phyloP scores from a whole-genome alignment of 1,140 invertebrate species.

The Augochlora pura region DNA sequence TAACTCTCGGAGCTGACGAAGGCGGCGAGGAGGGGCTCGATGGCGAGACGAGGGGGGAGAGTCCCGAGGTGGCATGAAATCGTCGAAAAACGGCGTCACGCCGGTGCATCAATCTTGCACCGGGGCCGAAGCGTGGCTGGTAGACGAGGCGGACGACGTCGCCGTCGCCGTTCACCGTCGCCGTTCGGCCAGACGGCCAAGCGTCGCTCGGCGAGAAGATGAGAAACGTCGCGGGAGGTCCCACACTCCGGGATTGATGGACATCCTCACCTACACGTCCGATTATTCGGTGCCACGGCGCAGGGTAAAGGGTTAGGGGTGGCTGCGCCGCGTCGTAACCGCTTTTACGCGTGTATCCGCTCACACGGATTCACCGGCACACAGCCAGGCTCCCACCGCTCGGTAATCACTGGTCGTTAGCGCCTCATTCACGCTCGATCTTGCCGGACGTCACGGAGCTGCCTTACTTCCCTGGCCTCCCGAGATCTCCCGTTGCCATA shows the following conservation, averaged over 20 bases:
- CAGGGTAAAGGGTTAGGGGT: not conserved
- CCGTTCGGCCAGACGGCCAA: conserved; percentile 29
- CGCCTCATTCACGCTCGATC: conserved; percentile 71
- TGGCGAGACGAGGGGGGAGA: not conserved
- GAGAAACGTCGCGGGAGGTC: conserved; percentile 77
- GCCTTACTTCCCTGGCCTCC: not conserved
- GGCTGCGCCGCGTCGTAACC: conserved; percentile 2
- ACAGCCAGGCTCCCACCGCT: not conserved
- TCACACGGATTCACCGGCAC: conserved; percentile 25
- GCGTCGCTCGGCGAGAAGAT: conserved; percentile 70
- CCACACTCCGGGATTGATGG: conserved; percentile 73
- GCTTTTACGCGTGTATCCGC: conserved; percentile 32
- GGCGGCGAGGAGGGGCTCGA: too few relatives aligned
- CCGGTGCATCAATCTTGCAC: conserved; percentile 35
- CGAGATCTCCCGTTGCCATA: too few relatives aligned
- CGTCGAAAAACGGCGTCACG: conserved; percentile 28
- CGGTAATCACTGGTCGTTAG: conserved; percentile 74
- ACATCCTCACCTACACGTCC: conserved; percentile 66
- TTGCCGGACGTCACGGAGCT: conserved; percentile 18
- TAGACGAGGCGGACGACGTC: conserved; percentile 15
- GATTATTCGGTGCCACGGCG: conserved; percentile 49
- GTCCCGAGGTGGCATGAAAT: conserved; percentile 5
- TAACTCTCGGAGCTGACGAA: too few relatives aligned
- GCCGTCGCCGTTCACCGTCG: not conserved
- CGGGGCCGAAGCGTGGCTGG: conserved; percentile 6